Evolutionary conservation across 2,113 vertebrate genomes (phyloP).

Genomic region (Scomber colias): DNA sequence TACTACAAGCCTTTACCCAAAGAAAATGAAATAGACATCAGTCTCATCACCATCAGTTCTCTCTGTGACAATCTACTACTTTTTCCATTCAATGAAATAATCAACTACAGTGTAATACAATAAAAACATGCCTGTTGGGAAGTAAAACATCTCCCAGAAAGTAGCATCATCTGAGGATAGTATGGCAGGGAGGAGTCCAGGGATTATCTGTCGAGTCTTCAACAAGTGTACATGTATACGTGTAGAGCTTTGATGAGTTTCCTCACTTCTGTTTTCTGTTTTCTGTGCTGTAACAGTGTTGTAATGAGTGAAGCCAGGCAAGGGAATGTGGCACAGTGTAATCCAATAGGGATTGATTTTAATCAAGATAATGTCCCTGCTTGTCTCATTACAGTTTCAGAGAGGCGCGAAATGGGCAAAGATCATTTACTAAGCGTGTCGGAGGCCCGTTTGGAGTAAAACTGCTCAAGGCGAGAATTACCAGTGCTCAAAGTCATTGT

Average conservation of each 20-base stretch:
- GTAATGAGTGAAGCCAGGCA: constrained; percentile 47
- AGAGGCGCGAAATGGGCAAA: constrained; percentile 63
- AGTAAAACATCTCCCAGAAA: not conserved
- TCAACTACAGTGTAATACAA: not conserved
- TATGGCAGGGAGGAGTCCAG: not conserved
- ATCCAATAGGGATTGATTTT: constrained; percentile 83
- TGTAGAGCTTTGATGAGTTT: constrained; percentile 1
- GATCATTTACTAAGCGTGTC: constrained; percentile 69
- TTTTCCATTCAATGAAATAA: not conserved
- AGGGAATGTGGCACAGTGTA: constrained; percentile 48
- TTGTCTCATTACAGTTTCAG: constrained; percentile 66
- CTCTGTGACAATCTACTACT: too few species aligned
- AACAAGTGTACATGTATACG: constrained; percentile 3
- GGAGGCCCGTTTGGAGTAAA: constrained; percentile 31
- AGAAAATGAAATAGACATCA: not conserved
- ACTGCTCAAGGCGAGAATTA: constrained; percentile 1
- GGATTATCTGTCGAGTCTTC: constrained; percentile 42
- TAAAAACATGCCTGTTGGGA: not conserved
- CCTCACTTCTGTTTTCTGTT: constrained; percentile 44
- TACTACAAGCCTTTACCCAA: too few species aligned
- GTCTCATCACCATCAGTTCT: not conserved
- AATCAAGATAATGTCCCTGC: constrained; percentile 80
- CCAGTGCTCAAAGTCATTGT: constrained; percentile 36
- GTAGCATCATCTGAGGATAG: not conserved
- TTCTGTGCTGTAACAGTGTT: constrained; percentile 14